Percentiles rank a stretch among this genome's conserved stretches.
Evolutionary conservation across 2,888 invertebrate species (phyloP).

Genomic region (Julus scandinavius): DNA sequence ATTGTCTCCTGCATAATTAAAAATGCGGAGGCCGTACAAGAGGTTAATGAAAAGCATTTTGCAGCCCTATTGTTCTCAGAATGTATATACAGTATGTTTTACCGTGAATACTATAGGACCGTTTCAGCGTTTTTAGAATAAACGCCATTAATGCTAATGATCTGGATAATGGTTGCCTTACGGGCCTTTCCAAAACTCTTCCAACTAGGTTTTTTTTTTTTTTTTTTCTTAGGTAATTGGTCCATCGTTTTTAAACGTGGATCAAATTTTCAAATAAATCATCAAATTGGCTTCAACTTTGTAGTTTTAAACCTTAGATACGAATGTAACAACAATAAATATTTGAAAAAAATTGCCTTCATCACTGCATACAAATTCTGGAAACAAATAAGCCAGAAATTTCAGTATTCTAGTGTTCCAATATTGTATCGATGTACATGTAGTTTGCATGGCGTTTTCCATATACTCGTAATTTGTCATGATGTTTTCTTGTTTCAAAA

Average conservation of each 20-base stretch:
- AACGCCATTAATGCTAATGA: conserved; percentile 2
- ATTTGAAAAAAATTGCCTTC: too few relatives aligned
- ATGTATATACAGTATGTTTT: neutral
- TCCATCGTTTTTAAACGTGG: neutral
- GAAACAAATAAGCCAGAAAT: too few relatives aligned
- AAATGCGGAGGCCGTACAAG: neutral
- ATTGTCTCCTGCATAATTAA: neutral
- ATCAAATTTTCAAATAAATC: neutral
- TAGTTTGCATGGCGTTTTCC: too few relatives aligned
- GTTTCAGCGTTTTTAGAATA: neutral
- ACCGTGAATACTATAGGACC: neutral
- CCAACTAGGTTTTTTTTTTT: neutral
- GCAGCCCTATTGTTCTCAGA: neutral
- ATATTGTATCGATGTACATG: too few relatives aligned
- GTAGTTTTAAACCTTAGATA: too few relatives aligned
- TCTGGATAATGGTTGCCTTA: conserved; percentile 3
- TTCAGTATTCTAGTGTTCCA: too few relatives aligned
- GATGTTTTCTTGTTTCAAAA: neutral
- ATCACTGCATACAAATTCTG: neutral
- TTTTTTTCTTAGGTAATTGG: too few relatives aligned
- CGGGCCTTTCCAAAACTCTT: neutral
- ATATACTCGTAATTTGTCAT: neutral
- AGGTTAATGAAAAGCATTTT: conserved; percentile 9
- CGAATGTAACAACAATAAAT: too few relatives aligned
- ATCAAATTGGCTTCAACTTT: neutral